Percentiles rank a stretch among this genome's conserved stretches.
phyloP scores from a whole-genome alignment of 2,888 invertebrate genomes.

The Girardia tigrina region DNA sequence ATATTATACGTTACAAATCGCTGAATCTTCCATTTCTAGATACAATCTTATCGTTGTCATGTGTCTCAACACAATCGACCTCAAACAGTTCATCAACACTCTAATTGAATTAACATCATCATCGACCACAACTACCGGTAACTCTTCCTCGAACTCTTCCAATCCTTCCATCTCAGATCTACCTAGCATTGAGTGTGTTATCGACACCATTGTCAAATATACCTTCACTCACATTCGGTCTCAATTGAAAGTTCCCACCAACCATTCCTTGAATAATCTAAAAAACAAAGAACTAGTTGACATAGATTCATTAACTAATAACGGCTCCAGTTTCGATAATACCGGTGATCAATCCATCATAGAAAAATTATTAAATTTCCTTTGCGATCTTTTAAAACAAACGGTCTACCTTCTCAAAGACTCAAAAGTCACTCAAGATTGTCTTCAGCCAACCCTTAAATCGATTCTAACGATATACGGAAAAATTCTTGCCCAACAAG shows the following conservation, averaged over 20 bases:
- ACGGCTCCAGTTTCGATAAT: not conserved
- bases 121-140: not conserved
- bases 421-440: not conserved
- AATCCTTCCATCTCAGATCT: not conserved
- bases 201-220: not conserved
- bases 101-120: not conserved
- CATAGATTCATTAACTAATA: not conserved
- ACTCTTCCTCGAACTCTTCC: not conserved
- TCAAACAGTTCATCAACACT: not conserved
- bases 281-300: not conserved
- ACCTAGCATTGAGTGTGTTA: not conserved
- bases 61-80: not conserved
- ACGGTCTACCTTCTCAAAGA: not conserved
- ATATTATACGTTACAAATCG: not conserved
- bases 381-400: not conserved
- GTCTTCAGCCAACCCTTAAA: not conserved
- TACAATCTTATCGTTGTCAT: not conserved
- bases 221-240: not conserved
- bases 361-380: not conserved
- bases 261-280: not conserved
- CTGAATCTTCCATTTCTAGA: not conserved
- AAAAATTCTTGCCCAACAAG: not conserved
- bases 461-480: not conserved
- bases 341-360: not conserved
- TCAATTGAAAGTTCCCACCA: not conserved